Base-by-base conservation (phyloP, 2,888 invertebrate species). In the Lasioglossum marginatum region DNA sequence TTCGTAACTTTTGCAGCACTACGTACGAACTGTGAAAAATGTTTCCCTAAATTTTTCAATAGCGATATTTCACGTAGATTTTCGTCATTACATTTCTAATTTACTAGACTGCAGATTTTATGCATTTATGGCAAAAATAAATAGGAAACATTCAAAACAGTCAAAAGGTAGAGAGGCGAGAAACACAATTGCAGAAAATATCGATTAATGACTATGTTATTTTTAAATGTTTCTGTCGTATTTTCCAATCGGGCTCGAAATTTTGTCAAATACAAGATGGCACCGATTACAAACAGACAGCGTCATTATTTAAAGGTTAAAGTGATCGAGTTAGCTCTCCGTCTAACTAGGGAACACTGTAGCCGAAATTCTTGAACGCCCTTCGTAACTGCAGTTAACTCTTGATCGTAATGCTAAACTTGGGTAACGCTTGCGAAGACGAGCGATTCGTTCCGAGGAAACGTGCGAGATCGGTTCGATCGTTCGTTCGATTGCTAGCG, bases 391-490 rank as follows among this genome's bases (percentile, higher is more conserved):
- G 68, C 63, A 37, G 68, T 70, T 37, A 40, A 14, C 40, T 70
- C 40, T 40, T 37, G 37, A 37, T 37, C 37, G 68, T 70, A 37
- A 37, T 37, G 3, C 4, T 4, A n/a, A 70, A 70, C 68, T 70
- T 23, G 37, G n/a, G 10, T 37, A 70, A 40, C 40, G 52, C 37
- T 81, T 23, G 14, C 43, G 60, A 70, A 34, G 40, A n/a, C n/a
- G 45, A 74, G 4, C 83, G 77, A 77, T 77, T 82, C 74, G 60
- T 78, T 70, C 31, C n/a, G 60, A 10, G 5, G 23, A 23, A 68
- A 68, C 37, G 23, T 8, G 23, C n/a, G 12, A 70, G 68, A 70
- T 70, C 68, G 40, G 19, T 14, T n/a, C n/a, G 40, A 70, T 40
- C 12, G 37, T 40, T 70, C 40, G n/a, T n/a, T 14, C n/a, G n/a